A percentile compares a stretch with the other conserved stretches of the same genome.
Evolutionary conservation across 2,113 vertebrate genomes (phyloP).

Genomic region (Marcusenius ussheri): DNA sequence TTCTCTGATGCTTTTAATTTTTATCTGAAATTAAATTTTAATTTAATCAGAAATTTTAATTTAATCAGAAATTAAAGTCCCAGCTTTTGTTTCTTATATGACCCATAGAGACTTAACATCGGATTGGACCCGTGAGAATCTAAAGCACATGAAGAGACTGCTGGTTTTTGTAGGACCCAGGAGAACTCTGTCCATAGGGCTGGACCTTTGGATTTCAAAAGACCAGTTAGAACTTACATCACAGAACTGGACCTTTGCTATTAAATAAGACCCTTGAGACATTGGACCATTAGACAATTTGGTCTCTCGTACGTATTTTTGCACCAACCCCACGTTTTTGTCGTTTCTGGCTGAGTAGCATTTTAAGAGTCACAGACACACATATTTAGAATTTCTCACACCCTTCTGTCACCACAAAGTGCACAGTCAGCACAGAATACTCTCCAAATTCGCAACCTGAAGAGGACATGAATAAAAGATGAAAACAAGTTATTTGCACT

Average conservation of each 20-base stretch:
- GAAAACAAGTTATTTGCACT: background rate
- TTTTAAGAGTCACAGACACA: background rate
- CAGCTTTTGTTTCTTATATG: background rate
- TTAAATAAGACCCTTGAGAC: background rate
- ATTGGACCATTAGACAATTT: background rate
- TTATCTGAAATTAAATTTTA: no score
- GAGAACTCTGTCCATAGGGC: background rate
- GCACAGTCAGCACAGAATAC: background rate
- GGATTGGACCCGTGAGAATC: background rate
- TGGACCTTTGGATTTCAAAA: background rate
- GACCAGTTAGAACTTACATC: background rate
- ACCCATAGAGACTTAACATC: background rate
- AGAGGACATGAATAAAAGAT: background rate
- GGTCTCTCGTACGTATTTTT: background rate
- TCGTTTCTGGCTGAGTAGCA: background rate
- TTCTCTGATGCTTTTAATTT: background rate
- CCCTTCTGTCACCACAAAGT: background rate
- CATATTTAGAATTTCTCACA: background rate
- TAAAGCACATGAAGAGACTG: background rate
- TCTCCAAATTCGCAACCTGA: background rate
- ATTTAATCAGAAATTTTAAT: background rate
- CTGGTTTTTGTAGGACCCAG: background rate
- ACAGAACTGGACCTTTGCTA: background rate
- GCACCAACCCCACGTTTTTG: background rate
- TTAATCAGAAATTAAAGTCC: background rate